Evolutionary conservation across 1,140 invertebrate genomes (phyloP), one percentile per base, ranked within the genome.

Genomic region (Trichonephila clavipes): DNA sequence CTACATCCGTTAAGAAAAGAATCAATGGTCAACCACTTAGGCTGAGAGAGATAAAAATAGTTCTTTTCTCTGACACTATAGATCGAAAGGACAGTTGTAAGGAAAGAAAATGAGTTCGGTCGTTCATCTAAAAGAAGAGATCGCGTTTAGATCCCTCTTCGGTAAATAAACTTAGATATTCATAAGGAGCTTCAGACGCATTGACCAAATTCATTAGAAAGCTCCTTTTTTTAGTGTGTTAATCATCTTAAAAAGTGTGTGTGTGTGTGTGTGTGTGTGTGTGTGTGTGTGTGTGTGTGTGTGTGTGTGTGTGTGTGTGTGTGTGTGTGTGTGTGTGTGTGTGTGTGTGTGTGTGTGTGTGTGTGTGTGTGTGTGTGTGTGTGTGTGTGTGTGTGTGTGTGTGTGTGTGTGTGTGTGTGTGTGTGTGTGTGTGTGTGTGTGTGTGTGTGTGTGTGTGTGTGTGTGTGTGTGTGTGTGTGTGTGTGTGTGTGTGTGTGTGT

Each of bases 21-120:
- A 87, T 87, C 85, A 87, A 87, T 87, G 85, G 85, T 87, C 85
- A 87, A 87, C 85, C 85, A 40, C 85, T 87, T 87, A 21, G 85
- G 61, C 58, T 10, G 28, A 16, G 34, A 40, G 85, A 64, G 85
- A 62, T 87, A 87, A 87, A 87, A 87, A 87, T 87, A 94, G 82
- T 59, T 51, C 82, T 58, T 83, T 58, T 59, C 51, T 83, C 82
- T 83, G 82, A 83, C 44, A 59, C 19, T 58, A 44, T 59, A 58
- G 51, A 58, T 83, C 82, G 82, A 83, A 83, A 59, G 44, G 51
- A 83, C 40, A 83, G 82, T 58, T 83, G 82, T n/a, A 83, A 83
- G 44, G 19, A 83, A 28, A 83, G 51, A 59, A 83, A 83, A 83
- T 58, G 82, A 83, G 51, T 58, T 21, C 18, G 16, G 82, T 83